phyloP scores from a whole-genome alignment of 2,888 invertebrate genomes.

The Lordiphosa fenestrarum region DNA sequence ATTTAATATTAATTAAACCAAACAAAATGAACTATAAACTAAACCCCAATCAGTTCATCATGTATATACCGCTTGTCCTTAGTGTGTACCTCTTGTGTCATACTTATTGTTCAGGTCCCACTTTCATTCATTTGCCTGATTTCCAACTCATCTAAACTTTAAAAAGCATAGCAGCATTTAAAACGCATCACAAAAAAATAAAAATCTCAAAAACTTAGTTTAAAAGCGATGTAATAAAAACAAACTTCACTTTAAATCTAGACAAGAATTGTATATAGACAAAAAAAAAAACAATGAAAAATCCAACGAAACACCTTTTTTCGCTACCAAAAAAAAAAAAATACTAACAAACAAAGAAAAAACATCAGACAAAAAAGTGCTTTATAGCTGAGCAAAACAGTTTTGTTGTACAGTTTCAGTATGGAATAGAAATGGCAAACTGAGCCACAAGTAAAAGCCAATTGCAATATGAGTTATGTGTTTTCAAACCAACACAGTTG shows the following conservation, averaged over 20 bases:
- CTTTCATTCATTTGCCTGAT: constrained; percentile 13
- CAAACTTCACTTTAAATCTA: constrained; percentile 50
- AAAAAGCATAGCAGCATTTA: constrained; percentile 56
- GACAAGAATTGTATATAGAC: constrained; percentile 58
- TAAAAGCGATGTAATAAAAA: constrained; percentile 40
- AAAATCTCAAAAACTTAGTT: constrained; percentile 36
- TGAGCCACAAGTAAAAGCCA: too few relatives aligned
- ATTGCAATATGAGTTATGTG: too few relatives aligned
- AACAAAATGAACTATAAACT: constrained; percentile 21
- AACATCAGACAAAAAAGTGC: constrained; percentile 30
- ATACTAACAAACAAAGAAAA: background rate
- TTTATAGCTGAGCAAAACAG: constrained; percentile 24
- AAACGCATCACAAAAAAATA: constrained; percentile 32
- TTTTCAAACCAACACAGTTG: too few relatives aligned
- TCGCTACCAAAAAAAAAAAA: constrained; percentile 57
- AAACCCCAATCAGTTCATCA: constrained; percentile 50
- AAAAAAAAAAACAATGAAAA: constrained; percentile 46
- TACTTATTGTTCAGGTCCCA: constrained; percentile 25
- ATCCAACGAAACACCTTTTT: constrained; percentile 71
- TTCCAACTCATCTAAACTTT: constrained; percentile 3
- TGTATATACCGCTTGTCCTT: constrained; percentile 68
- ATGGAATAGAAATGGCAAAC: constrained; percentile 7
- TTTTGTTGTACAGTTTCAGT: constrained; percentile 16
- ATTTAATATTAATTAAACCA: constrained; percentile 15
- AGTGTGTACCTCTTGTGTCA: constrained; percentile 48